A percentile compares a stretch with the other conserved stretches of the same genome.
Evolutionary conservation across 1,140 invertebrate species (phyloP).

Genomic region (Drosophila oshimai): DNA sequence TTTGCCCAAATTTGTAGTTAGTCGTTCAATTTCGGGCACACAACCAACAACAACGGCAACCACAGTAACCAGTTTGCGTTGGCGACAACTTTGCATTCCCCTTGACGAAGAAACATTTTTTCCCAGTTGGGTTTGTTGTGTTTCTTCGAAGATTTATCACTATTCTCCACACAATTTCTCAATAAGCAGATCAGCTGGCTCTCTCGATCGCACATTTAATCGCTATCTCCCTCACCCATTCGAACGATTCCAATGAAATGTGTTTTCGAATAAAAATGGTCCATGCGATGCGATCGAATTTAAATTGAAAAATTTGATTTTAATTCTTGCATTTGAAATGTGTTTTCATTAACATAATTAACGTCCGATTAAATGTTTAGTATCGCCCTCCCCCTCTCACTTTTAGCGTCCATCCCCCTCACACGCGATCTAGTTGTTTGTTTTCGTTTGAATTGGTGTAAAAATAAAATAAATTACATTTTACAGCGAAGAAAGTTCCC

Average conservation of each 20-base stretch:
- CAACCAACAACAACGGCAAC: constrained; percentile 1
- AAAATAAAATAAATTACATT: constrained; percentile 71
- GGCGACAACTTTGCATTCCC: constrained; percentile 48
- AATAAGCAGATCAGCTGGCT: constrained; percentile 51
- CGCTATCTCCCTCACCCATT: constrained; percentile 1
- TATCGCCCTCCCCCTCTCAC: constrained; percentile 3
- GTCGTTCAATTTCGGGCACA: constrained; percentile 60
- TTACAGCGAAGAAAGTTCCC: constrained; percentile 55
- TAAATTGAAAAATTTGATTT: constrained; percentile 81
- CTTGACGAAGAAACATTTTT: constrained; percentile 11
- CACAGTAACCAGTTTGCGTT: constrained; percentile 45
- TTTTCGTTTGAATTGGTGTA: constrained; percentile 38
- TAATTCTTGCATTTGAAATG: constrained; percentile 78
- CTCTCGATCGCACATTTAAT: constrained; percentile 5
- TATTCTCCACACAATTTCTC: constrained; percentile 66
- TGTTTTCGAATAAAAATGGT: constrained; percentile 81
- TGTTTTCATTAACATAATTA: constrained; percentile 81
- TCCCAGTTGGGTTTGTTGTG: not conserved
- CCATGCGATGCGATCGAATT: constrained; percentile 80
- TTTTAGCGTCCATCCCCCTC: not conserved
- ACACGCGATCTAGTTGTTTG: not conserved
- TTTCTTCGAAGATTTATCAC: constrained; percentile 30
- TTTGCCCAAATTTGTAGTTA: constrained; percentile 48
- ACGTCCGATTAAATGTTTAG: constrained; percentile 70
- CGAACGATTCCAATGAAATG: constrained; percentile 73